phyloP scores from a whole-genome alignment of 1,140 invertebrate species.

The Dinoponera quadriceps region DNA sequence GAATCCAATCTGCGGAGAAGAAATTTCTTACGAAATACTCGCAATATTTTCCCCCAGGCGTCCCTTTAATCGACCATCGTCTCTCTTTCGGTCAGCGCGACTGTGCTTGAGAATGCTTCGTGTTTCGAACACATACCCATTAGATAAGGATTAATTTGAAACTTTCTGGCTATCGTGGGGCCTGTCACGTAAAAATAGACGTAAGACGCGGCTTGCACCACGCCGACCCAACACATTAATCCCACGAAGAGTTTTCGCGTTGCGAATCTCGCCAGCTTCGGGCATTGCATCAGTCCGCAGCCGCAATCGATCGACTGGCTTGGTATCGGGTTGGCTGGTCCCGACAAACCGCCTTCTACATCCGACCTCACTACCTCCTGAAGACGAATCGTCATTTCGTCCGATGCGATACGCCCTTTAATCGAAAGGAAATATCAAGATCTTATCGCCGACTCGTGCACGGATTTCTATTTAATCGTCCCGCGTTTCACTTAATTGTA shows the following conservation, averaged over 20 bases:
- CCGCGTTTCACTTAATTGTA: neutral
- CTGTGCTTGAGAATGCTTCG: no score
- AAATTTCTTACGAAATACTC: neutral
- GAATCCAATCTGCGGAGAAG: slow-evolving; percentile 86
- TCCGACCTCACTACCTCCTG: slow-evolving; percentile 81
- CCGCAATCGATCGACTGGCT: slow-evolving; percentile 88
- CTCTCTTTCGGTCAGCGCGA: neutral
- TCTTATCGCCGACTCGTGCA: neutral
- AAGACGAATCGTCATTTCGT: slow-evolving; percentile 77
- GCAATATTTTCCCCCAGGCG: neutral
- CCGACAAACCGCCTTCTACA: slow-evolving; percentile 81
- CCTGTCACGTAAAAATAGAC: slow-evolving; percentile 87
- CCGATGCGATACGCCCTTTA: slow-evolving; percentile 24
- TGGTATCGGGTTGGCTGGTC: slow-evolving; percentile 82
- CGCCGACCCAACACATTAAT: slow-evolving; percentile 85
- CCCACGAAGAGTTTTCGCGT: slow-evolving; percentile 86
- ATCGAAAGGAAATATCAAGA: slow-evolving; percentile 15
- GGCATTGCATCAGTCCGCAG: slow-evolving; percentile 86
- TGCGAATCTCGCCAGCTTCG: slow-evolving; percentile 87
- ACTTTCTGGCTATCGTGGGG: slow-evolving; percentile 85
- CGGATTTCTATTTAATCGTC: neutral
- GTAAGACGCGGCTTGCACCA: slow-evolving; percentile 86
- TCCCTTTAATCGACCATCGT: neutral
- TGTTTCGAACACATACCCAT: slow-evolving; percentile 81
- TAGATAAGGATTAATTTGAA: slow-evolving; percentile 83